These are phyloP conservation scores for Lepidotrigona ventralis DNA, from an alignment of 1,140 invertebrate genomes.

Conservation along the genomic window DNA sequence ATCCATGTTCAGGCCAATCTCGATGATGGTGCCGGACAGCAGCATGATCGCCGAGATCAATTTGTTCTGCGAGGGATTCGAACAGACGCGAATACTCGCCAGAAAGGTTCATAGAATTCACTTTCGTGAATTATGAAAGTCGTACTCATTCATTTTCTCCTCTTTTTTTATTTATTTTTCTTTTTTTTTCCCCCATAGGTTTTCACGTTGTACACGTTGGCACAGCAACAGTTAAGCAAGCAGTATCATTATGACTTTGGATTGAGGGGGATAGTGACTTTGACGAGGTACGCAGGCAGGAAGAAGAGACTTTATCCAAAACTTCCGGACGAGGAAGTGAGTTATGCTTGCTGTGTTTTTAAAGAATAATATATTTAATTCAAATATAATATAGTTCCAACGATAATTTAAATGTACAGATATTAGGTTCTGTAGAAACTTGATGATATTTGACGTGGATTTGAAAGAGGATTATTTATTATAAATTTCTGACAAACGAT, in stretches of 20 bases:
- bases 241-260: constrained; percentile 95
- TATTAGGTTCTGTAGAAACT: too few relatives aligned
- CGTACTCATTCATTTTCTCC: too few relatives aligned
- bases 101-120: constrained; percentile 83
- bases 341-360: background rate
- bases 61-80: constrained; percentile 93
- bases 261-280: constrained; percentile 89
- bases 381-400: background rate
- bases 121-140: too few relatives aligned
- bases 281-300: constrained; percentile 90
- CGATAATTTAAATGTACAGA: too few relatives aligned
- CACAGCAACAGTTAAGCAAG: constrained; percentile 87
- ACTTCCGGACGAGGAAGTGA: constrained; percentile 88
- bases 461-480: too few relatives aligned
- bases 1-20: constrained; percentile 95
- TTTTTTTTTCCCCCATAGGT: constrained; percentile 76
- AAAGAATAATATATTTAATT: background rate
- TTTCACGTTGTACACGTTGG: constrained; percentile 86
- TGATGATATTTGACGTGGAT: too few relatives aligned
- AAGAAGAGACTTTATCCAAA: constrained; percentile 87
- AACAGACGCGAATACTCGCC: constrained; percentile 87
- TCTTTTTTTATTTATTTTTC: background rate
- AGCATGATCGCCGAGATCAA: constrained; percentile 94
- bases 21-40: constrained; percentile 96
- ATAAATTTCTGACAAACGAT: too few relatives aligned